A percentile compares a stretch with the other conserved stretches of the same genome.
These are phyloP conservation scores for Rhynchomys soricoides DNA, from an alignment of 2,113 vertebrate genomes.

Conservation along the genomic window DNA sequence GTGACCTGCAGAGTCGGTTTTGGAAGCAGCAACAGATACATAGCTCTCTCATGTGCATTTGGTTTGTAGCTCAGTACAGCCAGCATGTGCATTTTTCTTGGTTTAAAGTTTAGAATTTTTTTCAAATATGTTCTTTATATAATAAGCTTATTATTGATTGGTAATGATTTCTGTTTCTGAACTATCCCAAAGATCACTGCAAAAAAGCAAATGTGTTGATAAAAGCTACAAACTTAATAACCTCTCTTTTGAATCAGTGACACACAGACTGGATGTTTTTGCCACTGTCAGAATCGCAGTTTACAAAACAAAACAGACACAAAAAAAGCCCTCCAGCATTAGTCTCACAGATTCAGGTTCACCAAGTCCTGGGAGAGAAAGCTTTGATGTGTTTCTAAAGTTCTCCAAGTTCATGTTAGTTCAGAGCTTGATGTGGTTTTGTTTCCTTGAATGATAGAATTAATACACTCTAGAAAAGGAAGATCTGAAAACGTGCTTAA, in stretches of 20 bases:
- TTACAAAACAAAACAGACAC: slow-evolving; percentile 28
- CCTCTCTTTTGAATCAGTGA: slow-evolving; percentile 47
- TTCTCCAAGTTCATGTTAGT: neutral
- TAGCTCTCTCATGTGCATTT: neutral
- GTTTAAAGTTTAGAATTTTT: neutral
- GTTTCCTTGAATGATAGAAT: slow-evolving; percentile 11
- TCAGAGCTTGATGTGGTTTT: neutral
- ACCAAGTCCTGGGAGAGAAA: neutral
- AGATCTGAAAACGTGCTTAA: neutral
- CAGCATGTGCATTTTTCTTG: neutral
- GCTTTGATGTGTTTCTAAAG: neutral
- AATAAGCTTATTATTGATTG: slow-evolving; percentile 5
- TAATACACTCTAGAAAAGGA: neutral
- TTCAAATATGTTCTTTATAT: slow-evolving; percentile 31
- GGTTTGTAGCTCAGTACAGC: neutral
- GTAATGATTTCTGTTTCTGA: slow-evolving; percentile 28
- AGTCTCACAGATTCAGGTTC: neutral
- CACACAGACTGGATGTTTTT: slow-evolving; percentile 37
- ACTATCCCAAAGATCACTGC: neutral
- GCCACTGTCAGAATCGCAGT: neutral
- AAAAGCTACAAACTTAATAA: slow-evolving; percentile 44
- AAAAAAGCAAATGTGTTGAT: slow-evolving; percentile 40
- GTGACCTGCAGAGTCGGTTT: neutral
- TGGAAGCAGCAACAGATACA: slow-evolving; percentile 1
- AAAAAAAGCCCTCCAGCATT: neutral